Base-by-base conservation (phyloP, 2,888 invertebrate genomes). In the Netelia melanura region DNA sequence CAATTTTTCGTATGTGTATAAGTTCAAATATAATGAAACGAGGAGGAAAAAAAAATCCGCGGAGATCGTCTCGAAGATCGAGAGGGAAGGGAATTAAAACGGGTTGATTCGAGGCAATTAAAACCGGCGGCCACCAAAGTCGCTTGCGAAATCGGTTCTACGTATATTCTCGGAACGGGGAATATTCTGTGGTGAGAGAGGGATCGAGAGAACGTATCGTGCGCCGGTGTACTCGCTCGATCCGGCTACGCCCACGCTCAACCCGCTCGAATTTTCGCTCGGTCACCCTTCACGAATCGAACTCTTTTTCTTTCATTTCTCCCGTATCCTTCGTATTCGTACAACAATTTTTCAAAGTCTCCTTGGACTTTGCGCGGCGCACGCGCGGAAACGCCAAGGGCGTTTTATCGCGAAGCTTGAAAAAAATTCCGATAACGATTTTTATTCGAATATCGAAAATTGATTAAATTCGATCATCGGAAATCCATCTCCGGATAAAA, bases 101-200 rank as follows among this genome's bases (percentile, higher is more conserved):
- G 87, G 87, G 89, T 89, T 89, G 88, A 90, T 89, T 89, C 87
- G 88, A 88, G 87, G 89, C 89, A 90, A 90, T 90, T 90, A 89
- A 90, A 90, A 85, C 30, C 77, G 87, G 82, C 86, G 87, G 86
- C 84, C 86, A 86, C 79, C 87, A 87, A 88, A 89, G 78, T 84
- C 77, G 74, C 84, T 86, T 86, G 78, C 76, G 83, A 86, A 86
- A 86, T 86, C 85, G 76, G 56, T 67, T 75, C 61, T 64, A 14
- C 38, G 21, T 71, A 25, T 52, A 67, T 72, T 61, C 61, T 11
- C 54, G 30, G 77, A 81, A 38, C 77, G 58, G 52, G 74, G 81
- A 78, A 72, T 76, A 83, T 84, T 56, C 30, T 17, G 61, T 48
- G 67, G 17, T 23, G 58, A 58, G 21, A 17, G 23, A 56, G 14